Evolutionary conservation across 2,797 vertebrate species (phyloP), one percentile per base, ranked within the genome.

Genomic region (Acomys russatus): DNA sequence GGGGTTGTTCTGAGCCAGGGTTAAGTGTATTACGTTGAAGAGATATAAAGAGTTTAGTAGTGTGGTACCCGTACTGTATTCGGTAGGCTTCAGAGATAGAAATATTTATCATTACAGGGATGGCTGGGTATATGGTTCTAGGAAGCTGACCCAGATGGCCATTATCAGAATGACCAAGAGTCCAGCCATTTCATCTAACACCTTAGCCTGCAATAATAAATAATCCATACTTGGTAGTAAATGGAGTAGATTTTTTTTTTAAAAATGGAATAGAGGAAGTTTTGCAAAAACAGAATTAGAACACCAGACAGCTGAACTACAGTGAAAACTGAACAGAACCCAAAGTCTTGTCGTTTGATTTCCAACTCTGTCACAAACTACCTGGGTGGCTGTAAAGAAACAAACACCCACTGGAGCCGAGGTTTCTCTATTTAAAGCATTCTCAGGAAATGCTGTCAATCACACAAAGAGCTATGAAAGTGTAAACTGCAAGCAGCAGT

Each of bases 191-290:
- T 83, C 56, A 49, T 64, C 61, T 11, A 51, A 12, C 88, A 63
- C 56, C 66, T 90, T 90, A 88, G 71, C 33, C 33, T 96, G 38
- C 77, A 35, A 66, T 88, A 14, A 33, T 28, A 86, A 77, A 63
- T 15, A 66, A 9, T 35, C 92, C 63, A 78, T 1, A 30, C 35
- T 23, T 74, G 28, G 83, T 70, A 88, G 54, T 71, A 93, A 91
- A 78, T 12, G 89, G 80, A 91, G 0, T 8, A 92, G 63, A 3
- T 44, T 44, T 3, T 44, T 44, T 44, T 44, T 44, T 4, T 79
- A 97, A 89, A 86, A 64, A 78, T 28, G 54, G 66, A 82, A 51
- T 30, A 35, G 20, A 51, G 56, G 59, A 91, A 35, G 38, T 49
- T 28, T 35, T 86, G 23, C 18, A 79, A 20, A 77, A 18, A 30